A percentile compares a stretch with the other conserved stretches of the same genome.
phyloP scores from a whole-genome alignment of 2,113 vertebrate genomes.

The Phyllopteryx taeniolatus region DNA sequence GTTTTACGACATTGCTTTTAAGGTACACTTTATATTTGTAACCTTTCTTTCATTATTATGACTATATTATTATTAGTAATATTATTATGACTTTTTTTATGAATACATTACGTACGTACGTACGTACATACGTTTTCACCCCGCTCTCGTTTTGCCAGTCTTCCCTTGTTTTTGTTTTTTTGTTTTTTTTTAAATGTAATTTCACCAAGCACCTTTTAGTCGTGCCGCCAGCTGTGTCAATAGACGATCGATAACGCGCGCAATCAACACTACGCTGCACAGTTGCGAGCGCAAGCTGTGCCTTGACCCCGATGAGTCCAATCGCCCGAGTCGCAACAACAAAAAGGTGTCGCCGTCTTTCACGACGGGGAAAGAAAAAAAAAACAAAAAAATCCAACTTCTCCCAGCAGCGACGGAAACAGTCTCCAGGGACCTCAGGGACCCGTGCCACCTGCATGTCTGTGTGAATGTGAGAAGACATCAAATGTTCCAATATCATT shows the following conservation, averaged over 20 bases:
- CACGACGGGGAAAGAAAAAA: slow-evolving; percentile 1
- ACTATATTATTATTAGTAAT: too few species aligned
- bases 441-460: slow-evolving; percentile 29
- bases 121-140: too few species aligned
- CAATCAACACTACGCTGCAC: background rate
- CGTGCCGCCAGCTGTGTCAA: slow-evolving; percentile 50
- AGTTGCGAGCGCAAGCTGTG: background rate
- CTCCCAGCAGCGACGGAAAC: background rate
- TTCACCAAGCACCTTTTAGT: slow-evolving; percentile 7
- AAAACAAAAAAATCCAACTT: slow-evolving; percentile 6
- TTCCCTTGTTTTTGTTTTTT: background rate
- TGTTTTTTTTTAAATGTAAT: background rate
- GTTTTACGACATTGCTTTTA: slow-evolving; percentile 87
- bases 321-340: background rate
- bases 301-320: background rate
- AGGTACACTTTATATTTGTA: slow-evolving; percentile 29
- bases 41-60: too few species aligned
- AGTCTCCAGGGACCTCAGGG: slow-evolving; percentile 2
- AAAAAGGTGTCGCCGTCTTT: slow-evolving; percentile 27
- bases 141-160: background rate
- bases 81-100: too few species aligned
- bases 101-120: too few species aligned
- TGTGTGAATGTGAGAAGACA: slow-evolving; percentile 29
- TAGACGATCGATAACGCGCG: slow-evolving; percentile 21
- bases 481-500: background rate